phyloP scores from a whole-genome alignment of 37 sponge, comb jelly and placozoan genomes.

The Corticium candelabrum region DNA sequence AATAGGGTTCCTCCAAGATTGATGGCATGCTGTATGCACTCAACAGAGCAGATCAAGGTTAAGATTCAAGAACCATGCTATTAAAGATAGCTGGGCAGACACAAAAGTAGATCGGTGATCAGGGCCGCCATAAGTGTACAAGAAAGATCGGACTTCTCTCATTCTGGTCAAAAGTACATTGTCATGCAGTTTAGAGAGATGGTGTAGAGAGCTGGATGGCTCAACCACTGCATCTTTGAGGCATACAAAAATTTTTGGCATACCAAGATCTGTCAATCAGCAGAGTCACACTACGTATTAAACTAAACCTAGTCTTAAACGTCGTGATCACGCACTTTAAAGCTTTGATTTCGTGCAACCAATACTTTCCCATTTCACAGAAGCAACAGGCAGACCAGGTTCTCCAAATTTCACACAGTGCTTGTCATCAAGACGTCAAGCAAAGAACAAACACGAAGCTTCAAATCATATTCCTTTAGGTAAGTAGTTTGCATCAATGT shows the following conservation, averaged over 20 bases:
- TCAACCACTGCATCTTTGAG: neutral
- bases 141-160: no score
- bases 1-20: neutral
- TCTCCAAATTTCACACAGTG: constrained; percentile 41
- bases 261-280: no score
- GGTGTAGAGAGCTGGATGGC: neutral
- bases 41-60: neutral
- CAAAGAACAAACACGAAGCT: no score
- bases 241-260: neutral
- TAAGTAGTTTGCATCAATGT: neutral
- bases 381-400: constrained; percentile 38
- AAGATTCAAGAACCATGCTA: neutral
- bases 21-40: neutral
- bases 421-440: constrained; percentile 49
- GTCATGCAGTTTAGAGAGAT: neutral
- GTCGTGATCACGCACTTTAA: constrained; percentile 37
- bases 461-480: no score
- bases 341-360: constrained; percentile 9
- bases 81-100: neutral
- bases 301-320: no score
- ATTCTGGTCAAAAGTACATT: no score
- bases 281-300: no score
- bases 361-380: constrained; percentile 23
- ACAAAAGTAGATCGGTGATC: neutral
- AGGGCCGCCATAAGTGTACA: neutral